Evolutionary conservation across 2,888 invertebrate genomes (phyloP).

Genomic region (Acronicta aceris): DNA sequence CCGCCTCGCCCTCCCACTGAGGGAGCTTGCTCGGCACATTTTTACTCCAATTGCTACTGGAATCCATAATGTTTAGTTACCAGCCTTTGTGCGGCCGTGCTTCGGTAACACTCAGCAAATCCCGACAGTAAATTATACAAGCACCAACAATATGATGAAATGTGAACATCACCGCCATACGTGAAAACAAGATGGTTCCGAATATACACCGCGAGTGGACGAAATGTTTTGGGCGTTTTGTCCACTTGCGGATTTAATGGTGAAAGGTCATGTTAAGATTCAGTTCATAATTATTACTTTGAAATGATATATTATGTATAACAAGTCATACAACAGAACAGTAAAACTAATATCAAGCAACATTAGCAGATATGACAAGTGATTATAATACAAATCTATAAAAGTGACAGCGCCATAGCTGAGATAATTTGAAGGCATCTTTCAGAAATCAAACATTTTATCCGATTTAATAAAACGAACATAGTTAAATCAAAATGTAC

Average conservation of each 20-base stretch:
- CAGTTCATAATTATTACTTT: constrained; percentile 21
- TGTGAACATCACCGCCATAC: constrained; percentile 34
- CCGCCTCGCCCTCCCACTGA: constrained; percentile 85
- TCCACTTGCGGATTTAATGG: constrained; percentile 23
- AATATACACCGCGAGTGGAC: constrained; percentile 34
- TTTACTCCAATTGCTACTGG: constrained; percentile 87
- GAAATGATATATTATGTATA: constrained; percentile 31
- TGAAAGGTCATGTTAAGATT: constrained; percentile 22
- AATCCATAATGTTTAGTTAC: constrained; percentile 72
- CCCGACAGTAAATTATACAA: constrained; percentile 50
- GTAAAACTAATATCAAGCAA: constrained; percentile 61
- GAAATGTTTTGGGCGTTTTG: constrained; percentile 17
- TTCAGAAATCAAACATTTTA: constrained; percentile 28
- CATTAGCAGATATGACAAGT: constrained; percentile 56
- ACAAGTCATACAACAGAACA: constrained; percentile 42
- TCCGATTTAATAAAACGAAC: constrained; percentile 16
- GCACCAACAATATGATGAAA: constrained; percentile 49
- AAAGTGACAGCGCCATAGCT: constrained; percentile 44
- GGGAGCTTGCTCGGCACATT: constrained; percentile 78
- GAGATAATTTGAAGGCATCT: constrained; percentile 48
- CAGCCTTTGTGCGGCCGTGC: constrained; percentile 50
- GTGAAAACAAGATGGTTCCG: constrained; percentile 43
- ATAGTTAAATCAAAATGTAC: constrained; percentile 32
- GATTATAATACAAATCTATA: constrained; percentile 56
- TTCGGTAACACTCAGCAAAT: constrained; percentile 23